Evolutionary conservation across 1,140 invertebrate genomes (phyloP), one percentile per base, ranked within the genome.

Genomic region (Pseudomyrmex cubaensis): DNA sequence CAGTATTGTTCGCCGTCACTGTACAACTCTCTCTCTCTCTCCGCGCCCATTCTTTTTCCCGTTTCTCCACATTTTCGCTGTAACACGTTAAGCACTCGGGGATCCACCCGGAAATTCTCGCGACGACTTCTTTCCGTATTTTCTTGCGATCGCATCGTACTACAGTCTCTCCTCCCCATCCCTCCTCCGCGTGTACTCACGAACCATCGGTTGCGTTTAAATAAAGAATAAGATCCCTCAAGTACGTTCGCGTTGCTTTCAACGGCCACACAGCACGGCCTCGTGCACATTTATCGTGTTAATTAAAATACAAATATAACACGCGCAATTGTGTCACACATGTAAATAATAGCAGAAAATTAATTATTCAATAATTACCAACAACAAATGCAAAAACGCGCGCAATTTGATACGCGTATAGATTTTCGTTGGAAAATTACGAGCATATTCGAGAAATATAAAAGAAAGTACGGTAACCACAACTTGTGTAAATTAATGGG

Each of bases 111-210:
- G 77, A 80, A 63, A 80, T 59, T 46, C 50, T 80, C 61, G 22
- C 46, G 82, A 85, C 85, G 75, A 85, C 83, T 91, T 89, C 85
- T 91, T 91, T 89, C 59, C 82, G 77, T 78, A 86, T 84, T 87
- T 90, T 90, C 87, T 90, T 90, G 25, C 20, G 17, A 74, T 9
- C 17, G 25, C 20, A 22, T 35, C 56, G 22, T 35, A 62, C 64
- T 84, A 86, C 66, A 46, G 15, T 35, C 25, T 12, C 10, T 44
- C n/a, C 44, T 86, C 1, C 1, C 25, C 25, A 2, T 3, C 5
- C 35, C 35, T 35, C 35, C 35, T 35, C 35, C 35, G 35, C 35
- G 35, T 35, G 35, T 35, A 35, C 35, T 35, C 5, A 35, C 66
- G 74, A 76, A 73, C 35, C 72, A 84, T 85, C 87, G 83, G 61